Percentiles rank a stretch among this genome's conserved stretches.
Conservation (phyloP, 1,140 invertebrate genomes). For the Calephelis virginiensis region DNA sequence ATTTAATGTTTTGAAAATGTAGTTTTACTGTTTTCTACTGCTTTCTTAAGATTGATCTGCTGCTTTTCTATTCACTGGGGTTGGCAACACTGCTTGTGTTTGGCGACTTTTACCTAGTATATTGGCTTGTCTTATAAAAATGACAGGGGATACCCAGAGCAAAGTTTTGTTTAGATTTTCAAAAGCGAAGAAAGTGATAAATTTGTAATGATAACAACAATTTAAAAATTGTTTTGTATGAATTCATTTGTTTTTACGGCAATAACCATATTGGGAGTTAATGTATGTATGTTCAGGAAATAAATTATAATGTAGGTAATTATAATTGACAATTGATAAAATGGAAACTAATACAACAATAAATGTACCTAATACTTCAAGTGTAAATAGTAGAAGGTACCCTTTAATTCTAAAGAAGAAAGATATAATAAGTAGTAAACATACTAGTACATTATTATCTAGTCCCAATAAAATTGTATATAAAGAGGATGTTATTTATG, state of each 20-base stretch:
- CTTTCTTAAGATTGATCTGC: too few species aligned
- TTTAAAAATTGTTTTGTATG: too few species aligned
- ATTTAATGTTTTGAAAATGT: too few species aligned
- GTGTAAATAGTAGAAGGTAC: not conserved
- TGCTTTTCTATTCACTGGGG: too few species aligned
- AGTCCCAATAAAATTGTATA: slow-evolving; percentile 8
- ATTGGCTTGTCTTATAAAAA: not conserved
- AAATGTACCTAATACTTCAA: not conserved
- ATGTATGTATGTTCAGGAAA: too few species aligned
- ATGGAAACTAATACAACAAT: not conserved
- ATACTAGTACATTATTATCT: not conserved
- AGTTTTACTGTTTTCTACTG: too few species aligned
- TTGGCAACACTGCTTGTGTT: too few species aligned
- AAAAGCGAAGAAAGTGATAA: not conserved
- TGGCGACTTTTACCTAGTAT: too few species aligned
- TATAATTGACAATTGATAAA: not conserved
- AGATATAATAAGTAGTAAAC: not conserved
- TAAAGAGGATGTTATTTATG: slow-evolving; percentile 55
- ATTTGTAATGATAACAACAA: not conserved
- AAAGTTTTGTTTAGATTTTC: not conserved
- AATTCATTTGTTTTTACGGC: too few species aligned
- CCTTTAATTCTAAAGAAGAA: slow-evolving; percentile 13
- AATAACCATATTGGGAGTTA: too few species aligned
- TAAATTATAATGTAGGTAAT: too few species aligned
- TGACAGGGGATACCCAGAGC: not conserved